Evolutionary conservation across 2,888 invertebrate species (phyloP).

Genomic region (Morpho deidamia): DNA sequence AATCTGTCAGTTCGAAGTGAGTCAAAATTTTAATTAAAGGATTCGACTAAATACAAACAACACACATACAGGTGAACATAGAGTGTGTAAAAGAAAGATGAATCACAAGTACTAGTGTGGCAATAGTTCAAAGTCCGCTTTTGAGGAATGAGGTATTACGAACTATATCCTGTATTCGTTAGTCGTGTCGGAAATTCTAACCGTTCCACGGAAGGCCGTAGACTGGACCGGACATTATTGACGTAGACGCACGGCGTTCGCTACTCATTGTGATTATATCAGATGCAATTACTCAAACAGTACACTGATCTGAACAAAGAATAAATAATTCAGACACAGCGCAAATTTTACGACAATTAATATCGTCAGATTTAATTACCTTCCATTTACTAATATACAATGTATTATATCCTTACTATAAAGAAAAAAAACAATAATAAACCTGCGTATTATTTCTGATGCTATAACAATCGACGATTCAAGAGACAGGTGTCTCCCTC

Average conservation of each 20-base stretch:
- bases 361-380: too few species aligned
- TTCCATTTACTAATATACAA: too few species aligned
- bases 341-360: background rate
- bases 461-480: too few species aligned
- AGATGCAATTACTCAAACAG: background rate
- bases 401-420: too few species aligned
- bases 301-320: slow-evolving; percentile 1
- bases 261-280: slow-evolving; percentile 9
- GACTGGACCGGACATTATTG: slow-evolving; percentile 32
- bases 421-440: too few species aligned
- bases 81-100: background rate
- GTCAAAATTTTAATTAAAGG: too few species aligned
- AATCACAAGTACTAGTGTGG: background rate
- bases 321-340: background rate
- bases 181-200: slow-evolving; percentile 28
- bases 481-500: too few species aligned
- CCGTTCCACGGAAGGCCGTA: slow-evolving; percentile 32
- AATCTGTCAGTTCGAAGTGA: too few species aligned
- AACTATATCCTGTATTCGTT: slow-evolving; percentile 16
- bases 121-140: slow-evolving; percentile 4
- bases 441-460: too few species aligned
- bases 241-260: slow-evolving; percentile 21
- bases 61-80: too few species aligned
- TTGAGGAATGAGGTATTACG: background rate
- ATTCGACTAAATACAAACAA: too few species aligned